These are phyloP conservation scores for Limnothrissa miodon DNA, from an alignment of 2,113 vertebrate species.

Conservation along the genomic window DNA sequence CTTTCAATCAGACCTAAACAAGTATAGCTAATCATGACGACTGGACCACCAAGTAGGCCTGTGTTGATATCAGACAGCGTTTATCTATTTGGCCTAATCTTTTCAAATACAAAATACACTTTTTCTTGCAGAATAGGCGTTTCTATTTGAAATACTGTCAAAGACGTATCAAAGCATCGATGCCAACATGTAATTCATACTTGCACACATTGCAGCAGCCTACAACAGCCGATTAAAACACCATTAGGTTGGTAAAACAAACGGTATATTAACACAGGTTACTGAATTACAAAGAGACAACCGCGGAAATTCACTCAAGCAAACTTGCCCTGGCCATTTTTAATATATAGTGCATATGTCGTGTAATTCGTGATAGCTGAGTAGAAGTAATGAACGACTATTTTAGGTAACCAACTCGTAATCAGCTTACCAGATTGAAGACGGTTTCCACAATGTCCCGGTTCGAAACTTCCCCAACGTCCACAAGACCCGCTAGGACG, in stretches of 20 bases:
- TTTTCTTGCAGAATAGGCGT: too few species aligned
- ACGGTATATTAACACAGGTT: too few species aligned
- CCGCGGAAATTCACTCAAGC: too few species aligned
- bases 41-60: not conserved
- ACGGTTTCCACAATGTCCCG: slow-evolving; percentile 92
- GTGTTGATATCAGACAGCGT: not conserved
- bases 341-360: not conserved
- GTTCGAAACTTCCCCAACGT: slow-evolving; percentile 92
- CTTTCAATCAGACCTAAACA: too few species aligned
- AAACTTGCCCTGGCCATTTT: not conserved
- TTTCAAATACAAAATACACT: too few species aligned
- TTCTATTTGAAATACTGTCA: too few species aligned
- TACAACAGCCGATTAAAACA: too few species aligned
- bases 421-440: slow-evolving; percentile 94
- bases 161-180: too few species aligned
- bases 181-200: too few species aligned
- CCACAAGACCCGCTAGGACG: slow-evolving; percentile 86
- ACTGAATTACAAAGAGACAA: too few species aligned
- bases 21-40: not conserved
- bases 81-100: not conserved
- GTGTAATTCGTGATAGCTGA: not conserved
- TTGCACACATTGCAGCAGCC: too few species aligned
- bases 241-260: too few species aligned
- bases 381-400: not conserved
- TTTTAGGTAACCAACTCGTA: slow-evolving; percentile 46